Conservation (phyloP, 2,113 vertebrate genomes). For the cattle (Bos taurus) region DNA sequence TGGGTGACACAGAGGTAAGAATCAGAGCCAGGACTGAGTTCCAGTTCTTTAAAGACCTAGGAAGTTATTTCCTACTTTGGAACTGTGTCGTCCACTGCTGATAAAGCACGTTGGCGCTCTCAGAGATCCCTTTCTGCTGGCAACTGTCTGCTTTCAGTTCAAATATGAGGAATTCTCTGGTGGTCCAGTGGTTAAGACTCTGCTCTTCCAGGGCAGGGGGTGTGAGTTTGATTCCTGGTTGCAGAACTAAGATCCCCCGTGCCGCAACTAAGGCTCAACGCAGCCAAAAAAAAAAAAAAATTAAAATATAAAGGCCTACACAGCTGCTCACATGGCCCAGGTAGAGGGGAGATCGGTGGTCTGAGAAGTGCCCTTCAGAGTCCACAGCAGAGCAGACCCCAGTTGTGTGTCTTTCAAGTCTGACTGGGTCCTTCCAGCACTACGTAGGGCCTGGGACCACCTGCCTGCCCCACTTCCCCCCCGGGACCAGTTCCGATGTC, state of each 20-base stretch:
- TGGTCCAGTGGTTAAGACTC: not conserved
- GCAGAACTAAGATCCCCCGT: not conserved
- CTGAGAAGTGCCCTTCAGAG: accelerated
- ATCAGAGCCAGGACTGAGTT: not conserved
- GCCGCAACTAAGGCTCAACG: not conserved
- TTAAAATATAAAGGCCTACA: not conserved
- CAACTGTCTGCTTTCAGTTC: not conserved
- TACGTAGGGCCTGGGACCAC: not conserved
- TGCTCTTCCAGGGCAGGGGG: not conserved
- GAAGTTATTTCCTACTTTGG: not conserved
- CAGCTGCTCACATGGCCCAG: not conserved
- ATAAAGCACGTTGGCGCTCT: not conserved
- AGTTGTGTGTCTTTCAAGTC: accelerated
- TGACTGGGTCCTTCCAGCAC: too few relatives aligned
- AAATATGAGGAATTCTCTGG: not conserved
- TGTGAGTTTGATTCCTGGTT: not conserved
- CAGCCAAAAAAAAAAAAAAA: not conserved
- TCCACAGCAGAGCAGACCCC: not conserved
- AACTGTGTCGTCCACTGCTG: accelerated
- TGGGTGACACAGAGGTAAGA: not conserved
- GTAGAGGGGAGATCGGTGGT: accelerated
- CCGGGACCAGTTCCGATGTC: not conserved
- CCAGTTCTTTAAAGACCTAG: not conserved
- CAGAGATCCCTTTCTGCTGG: not conserved
- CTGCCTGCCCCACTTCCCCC: too few relatives aligned